phyloP scores from a whole-genome alignment of 1,140 invertebrate species.

The Drosophila chauvacae region DNA sequence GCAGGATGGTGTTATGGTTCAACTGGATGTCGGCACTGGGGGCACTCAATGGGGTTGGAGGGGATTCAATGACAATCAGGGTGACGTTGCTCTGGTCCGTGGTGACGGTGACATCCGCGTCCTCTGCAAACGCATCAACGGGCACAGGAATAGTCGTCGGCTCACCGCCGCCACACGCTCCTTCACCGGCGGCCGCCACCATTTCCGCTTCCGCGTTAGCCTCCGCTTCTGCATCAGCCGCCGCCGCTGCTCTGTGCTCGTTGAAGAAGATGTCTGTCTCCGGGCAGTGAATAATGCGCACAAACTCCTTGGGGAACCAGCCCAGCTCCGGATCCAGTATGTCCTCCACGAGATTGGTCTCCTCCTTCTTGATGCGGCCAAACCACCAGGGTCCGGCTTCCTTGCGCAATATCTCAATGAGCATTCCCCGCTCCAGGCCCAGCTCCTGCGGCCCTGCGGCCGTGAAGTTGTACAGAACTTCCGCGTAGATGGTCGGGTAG shows the following conservation, averaged over 20 bases:
- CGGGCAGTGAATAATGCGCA: constrained; percentile 73
- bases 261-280: constrained; percentile 69
- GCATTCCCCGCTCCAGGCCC: constrained; percentile 74
- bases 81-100: constrained; percentile 78
- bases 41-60: constrained; percentile 23
- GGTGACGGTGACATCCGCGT: constrained; percentile 55
- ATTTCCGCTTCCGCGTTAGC: constrained; percentile 1
- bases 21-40: constrained; percentile 40
- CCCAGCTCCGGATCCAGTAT: constrained; percentile 76
- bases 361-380: constrained; percentile 79
- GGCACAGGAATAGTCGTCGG: constrained; percentile 27
- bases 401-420: constrained; percentile 81
- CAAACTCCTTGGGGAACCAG: constrained; percentile 84
- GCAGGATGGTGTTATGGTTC: constrained; percentile 57
- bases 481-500: constrained; percentile 73
- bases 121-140: constrained; percentile 34
- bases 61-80: constrained; percentile 78
- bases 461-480: constrained; percentile 82
- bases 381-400: constrained; percentile 84
- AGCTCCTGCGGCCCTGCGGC: constrained; percentile 80
- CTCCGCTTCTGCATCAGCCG: constrained; percentile 2
- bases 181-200: background rate
- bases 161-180: background rate
- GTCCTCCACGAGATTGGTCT: constrained; percentile 67
- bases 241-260: constrained; percentile 31